A percentile compares a stretch with the other conserved stretches of the same genome.
Conservation (phyloP, 2,797 vertebrate species). For the Tragopan temminckii region DNA sequence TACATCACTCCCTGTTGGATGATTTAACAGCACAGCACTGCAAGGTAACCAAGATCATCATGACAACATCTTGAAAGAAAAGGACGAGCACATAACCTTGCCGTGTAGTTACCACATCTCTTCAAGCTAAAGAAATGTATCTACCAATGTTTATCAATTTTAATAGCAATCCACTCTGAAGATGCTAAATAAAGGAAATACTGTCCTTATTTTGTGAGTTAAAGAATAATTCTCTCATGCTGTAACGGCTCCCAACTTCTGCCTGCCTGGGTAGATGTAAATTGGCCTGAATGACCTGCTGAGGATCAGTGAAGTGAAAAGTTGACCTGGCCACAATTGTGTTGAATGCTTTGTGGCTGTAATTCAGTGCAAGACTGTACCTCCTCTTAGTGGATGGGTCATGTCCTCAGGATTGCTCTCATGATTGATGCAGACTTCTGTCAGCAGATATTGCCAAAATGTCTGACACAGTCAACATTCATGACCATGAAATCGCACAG, state of each 20-base stretch:
- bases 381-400: not conserved
- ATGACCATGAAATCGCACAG: not conserved
- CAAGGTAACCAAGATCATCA: slow-evolving; percentile 49
- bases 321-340: slow-evolving; percentile 24
- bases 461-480: slow-evolving; percentile 28
- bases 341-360: not conserved
- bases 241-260: not conserved
- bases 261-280: not conserved
- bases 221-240: not conserved
- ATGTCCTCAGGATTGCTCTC: not conserved
- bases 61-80: not conserved
- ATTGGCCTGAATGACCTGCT: not conserved
- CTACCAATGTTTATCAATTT: not conserved
- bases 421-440: slow-evolving; percentile 30
- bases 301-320: slow-evolving; percentile 22
- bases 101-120: not conserved
- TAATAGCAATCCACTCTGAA: not conserved
- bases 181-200: not conserved
- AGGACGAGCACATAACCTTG: not conserved
- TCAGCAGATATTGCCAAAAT: not conserved
- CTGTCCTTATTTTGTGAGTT: not conserved
- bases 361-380: not conserved
- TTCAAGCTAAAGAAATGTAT: not conserved
- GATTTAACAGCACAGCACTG: slow-evolving; percentile 48
- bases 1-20: slow-evolving; percentile 60